Percentiles rank a stretch among this genome's conserved stretches.
phyloP scores from a whole-genome alignment of 2,113 vertebrate genomes.

The Odontesthes bonariensis region DNA sequence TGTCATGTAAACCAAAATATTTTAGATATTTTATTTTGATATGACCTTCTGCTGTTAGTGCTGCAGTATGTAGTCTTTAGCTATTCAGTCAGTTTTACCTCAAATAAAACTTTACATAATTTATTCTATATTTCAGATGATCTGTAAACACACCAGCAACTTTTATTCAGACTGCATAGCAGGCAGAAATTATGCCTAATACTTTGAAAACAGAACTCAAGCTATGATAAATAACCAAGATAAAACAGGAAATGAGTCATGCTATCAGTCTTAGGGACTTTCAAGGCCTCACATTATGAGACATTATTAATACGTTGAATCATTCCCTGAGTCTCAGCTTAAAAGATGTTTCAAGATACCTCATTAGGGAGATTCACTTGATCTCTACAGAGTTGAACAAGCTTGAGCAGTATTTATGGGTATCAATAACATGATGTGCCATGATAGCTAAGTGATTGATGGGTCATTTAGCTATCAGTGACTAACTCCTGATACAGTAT shows the following conservation, averaged over 20 bases:
- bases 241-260: background rate
- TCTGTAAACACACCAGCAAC: too few species aligned
- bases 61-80: too few species aligned
- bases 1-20: too few species aligned
- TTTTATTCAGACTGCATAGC: background rate
- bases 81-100: too few species aligned
- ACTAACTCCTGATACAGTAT: constrained; percentile 1
- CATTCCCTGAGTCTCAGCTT: background rate
- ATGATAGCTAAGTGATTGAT: constrained; percentile 17
- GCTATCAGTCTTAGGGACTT: background rate
- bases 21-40: too few species aligned
- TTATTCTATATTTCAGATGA: too few species aligned
- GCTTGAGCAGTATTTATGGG: background rate
- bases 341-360: background rate
- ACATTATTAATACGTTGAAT: background rate
- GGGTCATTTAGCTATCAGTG: background rate
- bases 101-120: too few species aligned
- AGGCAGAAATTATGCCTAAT: background rate
- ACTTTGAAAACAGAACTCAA: background rate
- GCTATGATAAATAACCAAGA: background rate
- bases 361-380: background rate
- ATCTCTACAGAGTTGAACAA: background rate
- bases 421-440: background rate
- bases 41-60: too few species aligned
- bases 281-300: background rate